phyloP scores from a whole-genome alignment of 1,140 invertebrate species.

The Papilio polytes region DNA sequence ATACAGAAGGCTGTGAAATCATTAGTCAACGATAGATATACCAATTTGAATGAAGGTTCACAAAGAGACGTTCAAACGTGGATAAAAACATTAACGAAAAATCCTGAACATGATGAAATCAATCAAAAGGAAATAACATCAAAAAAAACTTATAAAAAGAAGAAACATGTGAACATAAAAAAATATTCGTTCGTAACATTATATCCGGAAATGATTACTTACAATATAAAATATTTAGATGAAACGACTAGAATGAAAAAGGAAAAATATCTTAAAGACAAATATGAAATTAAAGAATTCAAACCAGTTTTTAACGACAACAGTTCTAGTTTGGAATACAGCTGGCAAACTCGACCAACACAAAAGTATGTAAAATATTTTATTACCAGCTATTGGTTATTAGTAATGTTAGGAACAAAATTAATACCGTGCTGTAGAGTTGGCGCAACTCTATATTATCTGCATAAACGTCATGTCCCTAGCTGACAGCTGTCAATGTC shows the following conservation, averaged over 20 bases:
- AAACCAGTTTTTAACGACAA: not conserved
- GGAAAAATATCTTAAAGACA: not conserved
- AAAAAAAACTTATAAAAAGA: not conserved
- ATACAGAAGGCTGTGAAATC: slow-evolving; percentile 6
- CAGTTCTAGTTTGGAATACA: slow-evolving; percentile 18
- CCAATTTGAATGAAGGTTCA: not conserved
- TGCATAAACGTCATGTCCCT: no score
- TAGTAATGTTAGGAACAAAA: no score
- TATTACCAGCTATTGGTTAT: not conserved
- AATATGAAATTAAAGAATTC: not conserved
- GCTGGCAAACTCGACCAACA: not conserved
- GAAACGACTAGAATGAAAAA: not conserved
- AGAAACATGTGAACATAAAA: not conserved
- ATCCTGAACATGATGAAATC: not conserved
- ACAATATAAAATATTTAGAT: not conserved
- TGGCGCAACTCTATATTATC: no score
- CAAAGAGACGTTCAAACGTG: not conserved
- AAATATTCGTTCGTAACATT: slow-evolving; percentile 13
- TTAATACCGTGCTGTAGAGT: no score
- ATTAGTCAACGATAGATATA: not conserved
- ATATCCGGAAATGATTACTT: slow-evolving; percentile 1
- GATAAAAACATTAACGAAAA: not conserved
- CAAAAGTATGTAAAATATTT: not conserved
- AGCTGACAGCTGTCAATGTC: no score
- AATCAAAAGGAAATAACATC: not conserved